Evolutionary conservation across 2,113 vertebrate species (phyloP), one percentile per base, ranked within the genome.

Genomic region (Pogona vitticeps): DNA sequence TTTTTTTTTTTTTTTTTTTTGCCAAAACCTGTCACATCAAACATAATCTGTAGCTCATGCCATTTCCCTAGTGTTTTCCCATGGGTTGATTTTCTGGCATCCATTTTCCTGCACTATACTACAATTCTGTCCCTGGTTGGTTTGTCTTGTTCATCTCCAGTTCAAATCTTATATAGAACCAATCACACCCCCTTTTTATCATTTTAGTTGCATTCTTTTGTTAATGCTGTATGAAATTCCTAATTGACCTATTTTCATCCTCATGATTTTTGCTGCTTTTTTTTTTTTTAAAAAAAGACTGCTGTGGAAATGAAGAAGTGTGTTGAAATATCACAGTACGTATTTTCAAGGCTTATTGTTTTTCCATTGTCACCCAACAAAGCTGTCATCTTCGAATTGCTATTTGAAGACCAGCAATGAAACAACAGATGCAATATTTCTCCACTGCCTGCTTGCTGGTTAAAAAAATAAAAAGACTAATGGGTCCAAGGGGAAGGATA

Each of bases 401-500:
- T 89, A 65, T 33, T 84, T 26, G 80, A 88, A 91, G 83, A 72
- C 56, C 58, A 65, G 36, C 17, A 67, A 81, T 86, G 92, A 90
- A 52, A 73, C 31, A 42, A 65, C 13, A 82, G 71, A 90, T 5
- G 33, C 52, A 90, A 2, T 78, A 92, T 83, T 52, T 67, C 65
- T 88, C 17, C 36, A 18, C 88, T 20, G 83, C 31, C 88, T 91
- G 42, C 84, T 70, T 89, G 83, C 23, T 92, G 36, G 76, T 58
- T 76, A 52, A 93, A 94, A 89, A 42, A 0, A 40, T 85, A n/a
- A n/a, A n/a, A n/a, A n/a, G n/a, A n/a, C 85, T 92, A 0, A 85
- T 91, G 90, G 90, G 89, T 61, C 76, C 88, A 79, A 86, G 36
- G 78, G 92, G 91, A 91, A 86, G 85, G 36, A 40, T 17, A 87